Evolutionary conservation across 2,888 invertebrate genomes (phyloP), one percentile per base, ranked within the genome.

Genomic region (Argynnis bischoffii): DNA sequence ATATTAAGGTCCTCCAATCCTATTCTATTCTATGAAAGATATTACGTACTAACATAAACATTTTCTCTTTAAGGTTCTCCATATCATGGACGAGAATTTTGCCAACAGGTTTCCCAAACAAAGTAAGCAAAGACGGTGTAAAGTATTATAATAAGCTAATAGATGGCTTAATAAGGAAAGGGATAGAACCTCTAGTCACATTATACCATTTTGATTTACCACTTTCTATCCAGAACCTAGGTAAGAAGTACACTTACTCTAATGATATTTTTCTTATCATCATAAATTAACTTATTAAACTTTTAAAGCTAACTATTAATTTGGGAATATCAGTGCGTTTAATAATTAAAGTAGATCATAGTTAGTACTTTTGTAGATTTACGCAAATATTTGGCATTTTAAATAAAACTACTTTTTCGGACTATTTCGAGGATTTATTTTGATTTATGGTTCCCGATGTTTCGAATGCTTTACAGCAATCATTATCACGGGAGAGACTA

Each of bases 81-180:
- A 82, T 95, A 68, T 93, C 95, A 0, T 96, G 96, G 96, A 77
- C 94, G 0, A 87, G 96, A 46, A 89, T 96, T 26, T 83, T 96
- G 69, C 95, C 96, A 0, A 91, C 87, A 13, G 96, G 95, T 13
- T 90, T 92, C 66, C 79, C 89, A 21, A 92, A 94, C 73, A 78
- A 88, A 11, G 85, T 96, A n/a, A 97, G 95, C 80, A 86, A 90
- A 63, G 93, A 93, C 3, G 97, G 96, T 14, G 87, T 95, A n/a
- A 83, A 90, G 16, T 96, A 96, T 83, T 97, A 97, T 83, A 95
- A 94, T 74, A 88, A 94, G 65, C 80, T 97, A 51, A 95, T 97
- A 48, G 88, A 96, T 78, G 95, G 93, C 64, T 87, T 96, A 15
- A 74, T 95, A 31, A 85, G 77, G 18, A 92, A 93, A 59, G 93